Conservation (phyloP, 2,797 vertebrate genomes). For the Gambelia wislizenii region DNA sequence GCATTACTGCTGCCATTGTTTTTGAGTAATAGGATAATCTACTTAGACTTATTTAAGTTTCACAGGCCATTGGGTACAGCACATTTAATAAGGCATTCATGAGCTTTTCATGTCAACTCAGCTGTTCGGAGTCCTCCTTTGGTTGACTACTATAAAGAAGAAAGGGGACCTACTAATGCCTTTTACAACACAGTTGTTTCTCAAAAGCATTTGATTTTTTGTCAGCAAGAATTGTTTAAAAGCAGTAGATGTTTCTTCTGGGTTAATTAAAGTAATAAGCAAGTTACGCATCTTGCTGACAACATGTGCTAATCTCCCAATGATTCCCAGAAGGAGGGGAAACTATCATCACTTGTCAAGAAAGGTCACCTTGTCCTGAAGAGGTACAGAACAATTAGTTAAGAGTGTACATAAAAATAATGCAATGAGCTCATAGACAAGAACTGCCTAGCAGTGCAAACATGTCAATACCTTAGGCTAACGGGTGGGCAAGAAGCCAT, state of each 20-base stretch:
- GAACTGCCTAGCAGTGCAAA: accelerated
- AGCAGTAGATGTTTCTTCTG: constrained; percentile 21
- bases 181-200: constrained; percentile 19
- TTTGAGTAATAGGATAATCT: constrained; percentile 76
- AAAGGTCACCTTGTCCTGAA: constrained; percentile 58
- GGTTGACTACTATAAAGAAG: background rate
- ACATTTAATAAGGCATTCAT: constrained; percentile 69
- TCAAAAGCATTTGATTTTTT: constrained; percentile 26
- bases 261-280: constrained; percentile 25
- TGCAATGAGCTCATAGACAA: background rate
- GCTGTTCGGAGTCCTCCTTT: constrained; percentile 66
- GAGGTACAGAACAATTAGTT: constrained; percentile 16
- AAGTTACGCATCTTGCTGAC: background rate
- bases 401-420: background rate
- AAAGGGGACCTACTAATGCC: constrained; percentile 10
- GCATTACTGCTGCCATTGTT: constrained; percentile 66
- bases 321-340: background rate
- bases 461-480: background rate
- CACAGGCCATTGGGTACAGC: constrained; percentile 69
- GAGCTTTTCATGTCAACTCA: constrained; percentile 66
- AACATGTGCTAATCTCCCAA: background rate
- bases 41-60: constrained; percentile 75
- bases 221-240: constrained; percentile 38
- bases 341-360: constrained; percentile 3
- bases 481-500: background rate